A percentile compares a stretch with the other conserved stretches of the same genome.
Conservation (phyloP, 2,888 invertebrate genomes). For the Dendrolimus pini region DNA sequence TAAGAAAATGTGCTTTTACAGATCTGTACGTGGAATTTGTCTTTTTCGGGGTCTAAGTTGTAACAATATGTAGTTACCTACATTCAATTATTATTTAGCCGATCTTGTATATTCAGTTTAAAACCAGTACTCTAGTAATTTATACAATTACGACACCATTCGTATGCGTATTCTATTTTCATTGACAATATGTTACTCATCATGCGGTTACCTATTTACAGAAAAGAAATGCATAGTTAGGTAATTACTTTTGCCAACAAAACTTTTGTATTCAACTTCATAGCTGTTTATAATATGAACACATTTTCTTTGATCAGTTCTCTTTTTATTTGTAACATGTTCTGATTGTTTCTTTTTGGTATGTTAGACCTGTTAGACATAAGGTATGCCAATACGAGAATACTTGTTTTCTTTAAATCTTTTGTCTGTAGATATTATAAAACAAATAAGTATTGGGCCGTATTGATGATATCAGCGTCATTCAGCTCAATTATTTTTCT, state of each 20-base stretch:
- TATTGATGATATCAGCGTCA: neutral
- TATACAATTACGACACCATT: neutral
- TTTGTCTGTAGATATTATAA: neutral
- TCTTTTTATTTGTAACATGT: constrained; percentile 15
- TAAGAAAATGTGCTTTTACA: no score
- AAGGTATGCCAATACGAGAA: neutral
- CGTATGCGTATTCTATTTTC: neutral
- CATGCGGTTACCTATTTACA: neutral
- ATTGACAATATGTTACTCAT: neutral
- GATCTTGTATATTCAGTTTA: no score
- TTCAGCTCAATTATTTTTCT: neutral
- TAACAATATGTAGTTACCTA: no score
- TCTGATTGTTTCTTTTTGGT: neutral
- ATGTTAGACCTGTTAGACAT: neutral
- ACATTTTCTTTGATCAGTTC: constrained; percentile 20
- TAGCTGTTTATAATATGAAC: neutral
- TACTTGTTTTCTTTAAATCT: neutral
- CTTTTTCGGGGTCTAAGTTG: no score
- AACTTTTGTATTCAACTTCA: neutral
- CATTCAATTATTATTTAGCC: no score
- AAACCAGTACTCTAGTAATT: neutral
- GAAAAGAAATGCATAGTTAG: neutral
- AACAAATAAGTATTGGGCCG: neutral
- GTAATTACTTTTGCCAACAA: neutral
- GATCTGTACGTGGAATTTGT: no score